Evolutionary conservation across 2,797 vertebrate genomes (phyloP).

Genomic region (Xiphophorus birchmanni): DNA sequence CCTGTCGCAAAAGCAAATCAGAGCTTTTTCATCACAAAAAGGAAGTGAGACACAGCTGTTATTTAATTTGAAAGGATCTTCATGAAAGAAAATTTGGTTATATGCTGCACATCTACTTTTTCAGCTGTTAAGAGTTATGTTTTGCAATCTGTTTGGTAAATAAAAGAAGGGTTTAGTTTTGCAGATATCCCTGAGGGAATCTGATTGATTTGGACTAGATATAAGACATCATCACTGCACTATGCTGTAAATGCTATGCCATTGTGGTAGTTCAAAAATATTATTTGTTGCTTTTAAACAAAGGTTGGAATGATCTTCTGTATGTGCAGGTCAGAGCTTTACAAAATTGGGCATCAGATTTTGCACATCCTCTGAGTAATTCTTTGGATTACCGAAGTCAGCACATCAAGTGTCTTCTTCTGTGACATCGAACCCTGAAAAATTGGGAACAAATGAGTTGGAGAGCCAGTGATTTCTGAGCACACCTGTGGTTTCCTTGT

Average conservation of each 20-base stretch:
- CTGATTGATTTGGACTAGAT: not conserved
- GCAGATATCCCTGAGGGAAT: not conserved
- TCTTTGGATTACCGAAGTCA: not conserved
- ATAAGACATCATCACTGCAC: not conserved
- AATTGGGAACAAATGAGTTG: not conserved
- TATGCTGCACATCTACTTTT: not conserved
- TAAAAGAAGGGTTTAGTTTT: not conserved
- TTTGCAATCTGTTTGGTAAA: not conserved
- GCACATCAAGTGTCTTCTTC: not conserved
- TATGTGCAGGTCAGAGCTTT: not conserved
- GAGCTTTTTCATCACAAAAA: not conserved
- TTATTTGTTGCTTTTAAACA: not conserved
- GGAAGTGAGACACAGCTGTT: not conserved
- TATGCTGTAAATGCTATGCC: not conserved
- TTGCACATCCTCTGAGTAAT: not conserved
- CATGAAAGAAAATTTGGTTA: not conserved
- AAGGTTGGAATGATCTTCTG: not conserved
- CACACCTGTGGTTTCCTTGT: not conserved
- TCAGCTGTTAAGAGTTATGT: not conserved
- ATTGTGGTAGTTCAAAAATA: not conserved
- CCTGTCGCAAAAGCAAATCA: not conserved
- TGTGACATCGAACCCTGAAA: not conserved
- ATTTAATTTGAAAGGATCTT: not conserved
- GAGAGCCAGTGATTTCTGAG: not conserved
- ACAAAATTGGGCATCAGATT: not conserved